Conservation (phyloP, 2,888 invertebrate species). For the Polydrusus cervinus region DNA sequence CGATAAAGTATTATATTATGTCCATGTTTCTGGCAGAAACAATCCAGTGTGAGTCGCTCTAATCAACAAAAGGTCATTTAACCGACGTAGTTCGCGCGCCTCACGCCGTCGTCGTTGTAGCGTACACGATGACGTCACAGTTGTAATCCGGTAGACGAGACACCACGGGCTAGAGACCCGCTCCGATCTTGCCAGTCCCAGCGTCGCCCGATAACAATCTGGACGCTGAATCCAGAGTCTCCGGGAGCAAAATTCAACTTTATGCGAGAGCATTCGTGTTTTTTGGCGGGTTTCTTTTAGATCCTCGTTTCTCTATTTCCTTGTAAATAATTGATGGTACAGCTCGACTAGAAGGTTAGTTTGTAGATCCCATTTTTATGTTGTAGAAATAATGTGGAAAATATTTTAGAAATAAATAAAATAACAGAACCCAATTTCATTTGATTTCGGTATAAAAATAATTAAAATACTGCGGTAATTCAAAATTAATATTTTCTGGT, state of each 20-base stretch:
- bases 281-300: slow-evolving; percentile 39
- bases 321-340: background rate
- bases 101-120: slow-evolving; percentile 40
- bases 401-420: background rate
- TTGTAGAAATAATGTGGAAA: background rate
- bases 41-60: slow-evolving; percentile 22
- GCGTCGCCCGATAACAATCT: slow-evolving; percentile 32
- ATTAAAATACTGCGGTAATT: too few relatives aligned
- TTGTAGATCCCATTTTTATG: background rate
- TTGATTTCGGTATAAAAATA: too few relatives aligned
- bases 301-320: background rate
- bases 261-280: background rate
- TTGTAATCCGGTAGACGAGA: slow-evolving; percentile 52
- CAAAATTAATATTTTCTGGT: too few relatives aligned
- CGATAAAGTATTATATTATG: too few relatives aligned
- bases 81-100: slow-evolving; percentile 38
- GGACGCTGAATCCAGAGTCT: slow-evolving; percentile 26
- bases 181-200: slow-evolving; percentile 35
- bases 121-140: slow-evolving; percentile 49
- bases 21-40: too few relatives aligned
- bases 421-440: background rate
- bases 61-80: slow-evolving; percentile 52
- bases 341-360: slow-evolving; percentile 22
- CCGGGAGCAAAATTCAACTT: slow-evolving; percentile 4
- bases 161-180: slow-evolving; percentile 32